Evolutionary conservation across 1,140 invertebrate species (phyloP).

Genomic region (Scaptomyza graminum): DNA sequence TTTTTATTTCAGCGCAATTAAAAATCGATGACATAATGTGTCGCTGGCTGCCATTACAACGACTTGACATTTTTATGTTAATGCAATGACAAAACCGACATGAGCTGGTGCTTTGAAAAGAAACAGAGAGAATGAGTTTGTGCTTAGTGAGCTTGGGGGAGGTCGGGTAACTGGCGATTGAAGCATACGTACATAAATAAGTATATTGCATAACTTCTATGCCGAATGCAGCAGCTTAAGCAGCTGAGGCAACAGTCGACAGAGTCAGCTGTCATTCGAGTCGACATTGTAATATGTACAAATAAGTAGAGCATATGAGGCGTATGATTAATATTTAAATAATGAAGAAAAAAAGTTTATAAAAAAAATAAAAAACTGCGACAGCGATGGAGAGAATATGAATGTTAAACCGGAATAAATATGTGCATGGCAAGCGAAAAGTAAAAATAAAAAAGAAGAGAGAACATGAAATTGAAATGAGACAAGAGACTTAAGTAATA

Average conservation of each 20-base stretch:
- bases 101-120: slow-evolving; percentile 36
- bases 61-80: slow-evolving; percentile 64
- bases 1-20: slow-evolving; percentile 11
- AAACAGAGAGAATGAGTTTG: background rate
- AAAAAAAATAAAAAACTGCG: background rate
- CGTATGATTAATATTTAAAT: slow-evolving; percentile 69
- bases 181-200: slow-evolving; percentile 18
- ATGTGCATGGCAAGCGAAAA: slow-evolving; percentile 43
- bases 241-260: background rate
- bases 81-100: slow-evolving; percentile 64
- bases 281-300: slow-evolving; percentile 62
- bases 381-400: slow-evolving; percentile 11
- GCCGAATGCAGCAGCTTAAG: slow-evolving; percentile 12
- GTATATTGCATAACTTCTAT: slow-evolving; percentile 56
- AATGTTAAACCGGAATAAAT: slow-evolving; percentile 21
- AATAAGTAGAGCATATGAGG: slow-evolving; percentile 66
- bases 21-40: slow-evolving; percentile 47
- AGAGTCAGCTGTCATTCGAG: slow-evolving; percentile 44
- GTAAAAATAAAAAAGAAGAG: background rate
- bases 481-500: slow-evolving; percentile 69
- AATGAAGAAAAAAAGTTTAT: slow-evolving; percentile 6
- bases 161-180: slow-evolving; percentile 25
- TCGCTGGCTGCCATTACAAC: slow-evolving; percentile 33
- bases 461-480: slow-evolving; percentile 62
- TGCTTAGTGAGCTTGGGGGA: too few species aligned